A percentile compares a stretch with the other conserved stretches of the same genome.
phyloP scores from a whole-genome alignment of 2,888 invertebrate species.

The Poecilus cupreus region DNA sequence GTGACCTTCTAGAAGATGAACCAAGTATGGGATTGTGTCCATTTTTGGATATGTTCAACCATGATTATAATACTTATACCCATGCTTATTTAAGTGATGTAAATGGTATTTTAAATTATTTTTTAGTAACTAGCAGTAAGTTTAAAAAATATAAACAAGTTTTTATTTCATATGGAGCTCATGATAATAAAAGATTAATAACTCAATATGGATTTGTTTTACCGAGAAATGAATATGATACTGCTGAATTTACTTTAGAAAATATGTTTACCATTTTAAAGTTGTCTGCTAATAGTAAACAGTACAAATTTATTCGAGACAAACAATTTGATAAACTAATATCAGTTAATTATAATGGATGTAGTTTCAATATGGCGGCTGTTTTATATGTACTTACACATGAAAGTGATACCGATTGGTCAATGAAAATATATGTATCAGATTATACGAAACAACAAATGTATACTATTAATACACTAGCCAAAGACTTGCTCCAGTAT shows the following conservation, averaged over 20 bases:
- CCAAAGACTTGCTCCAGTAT: slow-evolving; percentile 52
- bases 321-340: slow-evolving; percentile 79
- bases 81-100: slow-evolving; percentile 69
- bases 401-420: slow-evolving; percentile 62
- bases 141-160: slow-evolving; percentile 83
- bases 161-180: slow-evolving; percentile 92
- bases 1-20: slow-evolving; percentile 74
- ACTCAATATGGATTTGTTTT: slow-evolving; percentile 91
- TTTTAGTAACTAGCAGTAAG: slow-evolving; percentile 74
- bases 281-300: slow-evolving; percentile 66
- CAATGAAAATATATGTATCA: slow-evolving; percentile 60
- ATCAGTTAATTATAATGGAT: slow-evolving; percentile 78
- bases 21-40: slow-evolving; percentile 87
- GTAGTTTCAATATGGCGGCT: slow-evolving; percentile 80
- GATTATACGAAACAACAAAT: slow-evolving; percentile 59
- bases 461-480: slow-evolving; percentile 57
- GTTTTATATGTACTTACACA: slow-evolving; percentile 66
- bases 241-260: slow-evolving; percentile 77
- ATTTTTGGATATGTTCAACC: slow-evolving; percentile 93
- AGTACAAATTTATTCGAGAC: slow-evolving; percentile 79
- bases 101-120: slow-evolving; percentile 72
- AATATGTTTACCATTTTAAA: slow-evolving; percentile 74
- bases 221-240: slow-evolving; percentile 81
- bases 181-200: slow-evolving; percentile 87
- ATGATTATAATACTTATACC: slow-evolving; percentile 79